Evolutionary conservation across 1,140 invertebrate genomes (phyloP).

Genomic region (Plectrocnemia conspersa): DNA sequence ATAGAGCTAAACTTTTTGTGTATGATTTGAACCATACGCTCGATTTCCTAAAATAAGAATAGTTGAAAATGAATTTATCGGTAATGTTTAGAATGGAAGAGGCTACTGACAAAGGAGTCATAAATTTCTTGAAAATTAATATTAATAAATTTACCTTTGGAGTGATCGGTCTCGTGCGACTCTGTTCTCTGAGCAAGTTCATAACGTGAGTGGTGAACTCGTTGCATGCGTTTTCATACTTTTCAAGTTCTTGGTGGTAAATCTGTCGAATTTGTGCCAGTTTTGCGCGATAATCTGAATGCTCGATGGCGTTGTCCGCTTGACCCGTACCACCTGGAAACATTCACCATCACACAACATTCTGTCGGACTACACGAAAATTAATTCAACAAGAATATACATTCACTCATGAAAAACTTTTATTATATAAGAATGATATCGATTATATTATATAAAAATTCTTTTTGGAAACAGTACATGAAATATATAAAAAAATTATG

Average conservation of each 20-base stretch:
- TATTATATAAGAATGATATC: no score
- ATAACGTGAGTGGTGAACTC: slow-evolving; percentile 99
- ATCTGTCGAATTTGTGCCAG: slow-evolving; percentile 98
- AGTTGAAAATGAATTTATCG: no score
- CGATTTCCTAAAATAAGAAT: slow-evolving; percentile 79
- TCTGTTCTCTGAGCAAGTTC: slow-evolving; percentile 96
- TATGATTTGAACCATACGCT: slow-evolving; percentile 99
- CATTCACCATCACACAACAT: slow-evolving; percentile 27
- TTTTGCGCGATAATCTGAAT: slow-evolving; percentile 98
- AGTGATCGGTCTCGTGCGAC: slow-evolving; percentile 91
- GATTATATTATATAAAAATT: no score
- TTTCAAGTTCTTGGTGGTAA: slow-evolving; percentile 98
- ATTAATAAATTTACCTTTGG: slow-evolving; percentile 51
- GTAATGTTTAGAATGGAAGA: slow-evolving; percentile 82
- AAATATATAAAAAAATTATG: no score
- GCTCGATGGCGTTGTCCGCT: slow-evolving; percentile 95
- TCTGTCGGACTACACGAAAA: background rate
- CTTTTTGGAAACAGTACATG: no score
- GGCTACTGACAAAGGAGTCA: no score
- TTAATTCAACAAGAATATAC: background rate
- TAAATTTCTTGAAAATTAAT: no score
- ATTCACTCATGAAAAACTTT: background rate
- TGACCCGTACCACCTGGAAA: slow-evolving; percentile 51
- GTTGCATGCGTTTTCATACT: slow-evolving; percentile 99
- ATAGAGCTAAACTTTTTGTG: slow-evolving; percentile 99